Percentiles rank a stretch among this genome's conserved stretches.
Conservation (phyloP, 2,113 vertebrate genomes). For the crab-eating macaque (Macaca fascicularis) region DNA sequence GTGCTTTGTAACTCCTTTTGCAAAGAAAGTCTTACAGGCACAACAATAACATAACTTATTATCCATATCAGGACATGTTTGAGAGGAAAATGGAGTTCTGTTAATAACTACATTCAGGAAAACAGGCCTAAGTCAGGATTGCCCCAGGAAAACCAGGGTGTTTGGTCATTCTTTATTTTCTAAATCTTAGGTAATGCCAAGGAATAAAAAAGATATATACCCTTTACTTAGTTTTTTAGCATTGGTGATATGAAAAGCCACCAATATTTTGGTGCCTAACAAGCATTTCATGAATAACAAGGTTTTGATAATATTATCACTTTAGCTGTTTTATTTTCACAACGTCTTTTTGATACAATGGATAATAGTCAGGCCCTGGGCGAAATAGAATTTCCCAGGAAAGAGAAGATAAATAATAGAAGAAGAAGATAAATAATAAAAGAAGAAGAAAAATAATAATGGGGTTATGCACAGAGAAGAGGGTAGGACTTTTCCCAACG, state of each 20-base stretch:
- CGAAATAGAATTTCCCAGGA: background rate
- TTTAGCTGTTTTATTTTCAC: constrained; percentile 6
- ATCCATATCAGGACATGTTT: background rate
- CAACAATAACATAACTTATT: background rate
- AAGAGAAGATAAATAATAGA: background rate
- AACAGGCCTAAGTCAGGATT: background rate
- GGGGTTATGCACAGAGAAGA: background rate
- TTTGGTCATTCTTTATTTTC: background rate
- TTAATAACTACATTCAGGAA: background rate
- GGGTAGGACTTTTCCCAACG: background rate
- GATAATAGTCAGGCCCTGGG: background rate
- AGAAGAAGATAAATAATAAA: background rate
- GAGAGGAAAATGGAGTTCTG: constrained; percentile 5
- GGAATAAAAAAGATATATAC: background rate
- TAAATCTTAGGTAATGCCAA: background rate
- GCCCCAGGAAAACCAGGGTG: background rate
- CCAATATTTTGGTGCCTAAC: background rate
- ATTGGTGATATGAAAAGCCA: background rate
- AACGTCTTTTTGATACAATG: background rate
- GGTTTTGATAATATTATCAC: background rate
- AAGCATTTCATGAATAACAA: background rate
- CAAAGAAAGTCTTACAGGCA: background rate
- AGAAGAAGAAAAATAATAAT: background rate
- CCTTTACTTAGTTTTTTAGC: background rate
- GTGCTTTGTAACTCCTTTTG: constrained; percentile 9